phyloP scores from a whole-genome alignment of 2,797 vertebrate species.

The Schizothorax lantsangensis region DNA sequence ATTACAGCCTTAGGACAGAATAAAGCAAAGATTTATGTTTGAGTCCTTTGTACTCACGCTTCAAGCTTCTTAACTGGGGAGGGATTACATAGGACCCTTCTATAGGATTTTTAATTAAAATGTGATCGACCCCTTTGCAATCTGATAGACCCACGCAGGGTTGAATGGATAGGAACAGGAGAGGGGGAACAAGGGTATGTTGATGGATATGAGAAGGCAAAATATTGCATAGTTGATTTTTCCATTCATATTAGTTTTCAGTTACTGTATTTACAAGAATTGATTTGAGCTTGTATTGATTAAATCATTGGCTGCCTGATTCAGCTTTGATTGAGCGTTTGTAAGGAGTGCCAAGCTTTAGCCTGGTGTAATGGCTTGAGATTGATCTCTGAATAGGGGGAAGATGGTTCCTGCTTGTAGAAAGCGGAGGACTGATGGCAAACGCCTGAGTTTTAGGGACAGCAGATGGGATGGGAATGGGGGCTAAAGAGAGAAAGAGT shows the following conservation, averaged over 20 bases:
- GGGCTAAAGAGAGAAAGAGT: neutral
- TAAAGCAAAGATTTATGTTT: slow-evolving; percentile 49
- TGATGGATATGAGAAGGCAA: neutral
- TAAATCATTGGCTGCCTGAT: neutral
- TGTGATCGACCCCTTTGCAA: slow-evolving; percentile 49
- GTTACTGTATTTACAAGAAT: neutral
- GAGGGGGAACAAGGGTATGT: neutral
- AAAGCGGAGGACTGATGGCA: neutral
- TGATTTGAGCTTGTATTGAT: neutral
- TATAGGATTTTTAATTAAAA: slow-evolving; percentile 62
- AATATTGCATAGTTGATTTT: neutral
- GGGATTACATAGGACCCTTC: slow-evolving; percentile 41
- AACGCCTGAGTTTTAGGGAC: neutral
- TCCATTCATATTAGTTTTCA: neutral
- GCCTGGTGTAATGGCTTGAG: neutral
- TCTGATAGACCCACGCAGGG: neutral
- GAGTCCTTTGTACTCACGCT: slow-evolving; percentile 43
- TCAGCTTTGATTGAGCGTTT: neutral
- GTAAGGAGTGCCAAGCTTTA: neutral
- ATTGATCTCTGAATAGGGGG: neutral
- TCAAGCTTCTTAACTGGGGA: slow-evolving; percentile 61
- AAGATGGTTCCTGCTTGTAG: neutral
- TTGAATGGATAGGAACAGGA: slow-evolving; percentile 23
- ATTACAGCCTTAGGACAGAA: slow-evolving; percentile 23
- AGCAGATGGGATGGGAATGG: neutral